Conservation (phyloP, 1,140 invertebrate genomes). For the Hestina assimilis region DNA sequence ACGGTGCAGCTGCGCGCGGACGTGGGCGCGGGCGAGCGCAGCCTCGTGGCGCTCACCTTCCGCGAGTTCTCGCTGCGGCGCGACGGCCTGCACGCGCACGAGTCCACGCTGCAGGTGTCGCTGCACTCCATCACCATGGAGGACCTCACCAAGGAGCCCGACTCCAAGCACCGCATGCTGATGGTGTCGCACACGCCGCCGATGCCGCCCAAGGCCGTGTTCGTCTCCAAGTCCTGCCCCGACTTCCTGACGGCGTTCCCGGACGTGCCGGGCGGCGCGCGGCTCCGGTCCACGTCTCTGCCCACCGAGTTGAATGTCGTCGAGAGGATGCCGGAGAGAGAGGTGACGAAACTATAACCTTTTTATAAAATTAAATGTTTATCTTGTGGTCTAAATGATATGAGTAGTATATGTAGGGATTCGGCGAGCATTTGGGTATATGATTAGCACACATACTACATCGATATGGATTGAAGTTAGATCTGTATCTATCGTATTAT, state of each 20-base stretch:
- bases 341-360: slow-evolving; percentile 27
- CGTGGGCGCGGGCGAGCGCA: slow-evolving; percentile 81
- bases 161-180: slow-evolving; percentile 89
- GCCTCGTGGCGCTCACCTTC: slow-evolving; percentile 89
- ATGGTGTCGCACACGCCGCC: slow-evolving; percentile 83
- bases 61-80: slow-evolving; percentile 88
- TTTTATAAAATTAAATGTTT: too few relatives aligned
- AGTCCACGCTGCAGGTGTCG: slow-evolving; percentile 85
- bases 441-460: too few relatives aligned
- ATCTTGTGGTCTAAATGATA: too few relatives aligned
- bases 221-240: slow-evolving; percentile 91
- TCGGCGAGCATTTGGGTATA: too few relatives aligned
- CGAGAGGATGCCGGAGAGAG: slow-evolving; percentile 19
- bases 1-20: slow-evolving; percentile 86
- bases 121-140: slow-evolving; percentile 92
- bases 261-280: background rate
- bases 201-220: slow-evolving; percentile 72
- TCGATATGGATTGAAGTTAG: too few relatives aligned
- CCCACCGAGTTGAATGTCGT: slow-evolving; percentile 40
- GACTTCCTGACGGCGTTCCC: slow-evolving; percentile 77
- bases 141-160: slow-evolving; percentile 87
- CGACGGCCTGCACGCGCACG: slow-evolving; percentile 81
- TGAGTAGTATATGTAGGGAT: too few relatives aligned
- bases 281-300: slow-evolving; percentile 33
- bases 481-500: too few relatives aligned